A percentile compares a stretch with the other conserved stretches of the same genome.
Conservation (phyloP, 2,113 vertebrate species). For the Zosterops hypoxanthus region DNA sequence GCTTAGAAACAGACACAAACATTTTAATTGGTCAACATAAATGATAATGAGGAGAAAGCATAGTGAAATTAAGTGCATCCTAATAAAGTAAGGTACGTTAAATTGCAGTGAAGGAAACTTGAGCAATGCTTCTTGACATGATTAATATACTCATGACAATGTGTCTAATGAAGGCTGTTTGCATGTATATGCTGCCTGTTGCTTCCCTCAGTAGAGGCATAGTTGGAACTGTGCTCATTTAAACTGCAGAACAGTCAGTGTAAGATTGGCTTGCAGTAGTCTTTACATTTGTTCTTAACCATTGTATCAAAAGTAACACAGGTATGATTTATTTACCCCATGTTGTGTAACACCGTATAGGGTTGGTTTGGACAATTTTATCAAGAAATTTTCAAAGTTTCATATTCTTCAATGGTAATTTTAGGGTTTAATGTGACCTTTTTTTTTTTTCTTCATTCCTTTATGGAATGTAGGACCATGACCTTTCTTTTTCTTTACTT, state of each 20-base stretch:
- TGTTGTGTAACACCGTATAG: neutral
- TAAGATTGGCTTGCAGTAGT: neutral
- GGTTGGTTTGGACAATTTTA: neutral
- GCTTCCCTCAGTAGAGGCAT: slow-evolving; percentile 16
- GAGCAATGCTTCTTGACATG: slow-evolving; percentile 30
- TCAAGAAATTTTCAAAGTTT: neutral
- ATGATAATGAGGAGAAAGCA: slow-evolving; percentile 54
- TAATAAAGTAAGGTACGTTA: slow-evolving; percentile 55
- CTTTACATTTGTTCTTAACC: neutral
- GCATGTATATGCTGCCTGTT: slow-evolving; percentile 45
- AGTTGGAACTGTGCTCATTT: neutral
- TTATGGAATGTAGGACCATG: neutral
- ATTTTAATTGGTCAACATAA: slow-evolving; percentile 62
- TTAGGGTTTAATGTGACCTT: neutral
- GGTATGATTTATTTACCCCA: neutral
- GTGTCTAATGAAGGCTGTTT: slow-evolving; percentile 50
- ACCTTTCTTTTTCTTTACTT: neutral
- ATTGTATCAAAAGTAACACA: neutral
- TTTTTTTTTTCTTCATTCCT: neutral
- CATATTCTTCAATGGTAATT: neutral
- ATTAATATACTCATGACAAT: slow-evolving; percentile 55
- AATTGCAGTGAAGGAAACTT: slow-evolving; percentile 40
- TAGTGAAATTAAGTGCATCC: slow-evolving; percentile 55
- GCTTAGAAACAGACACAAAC: slow-evolving; percentile 25
- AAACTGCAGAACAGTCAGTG: neutral